These are phyloP conservation scores for Strongylocentrotus purpuratus DNA, from an alignment of 35 echinoderm and acorn worm genomes.

Conservation along the genomic window DNA sequence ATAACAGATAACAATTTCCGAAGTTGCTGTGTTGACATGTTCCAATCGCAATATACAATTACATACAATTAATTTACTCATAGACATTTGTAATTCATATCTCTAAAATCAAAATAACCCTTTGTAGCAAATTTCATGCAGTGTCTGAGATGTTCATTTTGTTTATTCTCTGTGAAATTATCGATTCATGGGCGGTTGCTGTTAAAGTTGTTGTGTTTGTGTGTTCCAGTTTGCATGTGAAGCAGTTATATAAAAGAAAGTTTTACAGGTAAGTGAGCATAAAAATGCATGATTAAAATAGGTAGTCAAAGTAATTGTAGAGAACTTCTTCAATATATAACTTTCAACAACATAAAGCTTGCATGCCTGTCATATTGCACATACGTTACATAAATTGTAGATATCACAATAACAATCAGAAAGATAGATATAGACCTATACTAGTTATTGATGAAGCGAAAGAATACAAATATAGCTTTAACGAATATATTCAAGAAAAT, in stretches of 20 bases:
- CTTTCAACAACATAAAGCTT: background rate
- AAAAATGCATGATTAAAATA: background rate
- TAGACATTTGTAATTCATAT: too few relatives aligned
- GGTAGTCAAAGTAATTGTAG: background rate
- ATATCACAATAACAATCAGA: too few relatives aligned
- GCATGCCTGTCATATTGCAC: background rate
- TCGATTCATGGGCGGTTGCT: background rate
- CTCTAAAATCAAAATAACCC: too few relatives aligned
- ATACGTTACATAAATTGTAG: background rate
- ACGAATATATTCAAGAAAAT: background rate
- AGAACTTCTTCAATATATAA: background rate
- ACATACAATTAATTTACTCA: too few relatives aligned
- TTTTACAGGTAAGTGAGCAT: background rate
- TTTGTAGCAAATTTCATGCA: too few relatives aligned
- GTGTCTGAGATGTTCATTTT: too few relatives aligned
- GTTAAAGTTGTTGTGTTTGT: background rate
- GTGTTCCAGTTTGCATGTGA: slow-evolving; percentile 9
- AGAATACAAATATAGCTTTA: background rate
- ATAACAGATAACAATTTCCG: too few relatives aligned
- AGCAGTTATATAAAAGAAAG: background rate
- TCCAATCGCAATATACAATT: too few relatives aligned
- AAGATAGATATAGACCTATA: background rate
- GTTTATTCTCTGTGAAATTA: too few relatives aligned
- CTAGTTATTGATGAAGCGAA: too few relatives aligned
- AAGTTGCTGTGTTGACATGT: too few relatives aligned